Percentiles rank a stretch among this genome's conserved stretches.
Evolutionary conservation across 2,113 vertebrate genomes (phyloP).

Genomic region (Lagenorhynchus albirostris): DNA sequence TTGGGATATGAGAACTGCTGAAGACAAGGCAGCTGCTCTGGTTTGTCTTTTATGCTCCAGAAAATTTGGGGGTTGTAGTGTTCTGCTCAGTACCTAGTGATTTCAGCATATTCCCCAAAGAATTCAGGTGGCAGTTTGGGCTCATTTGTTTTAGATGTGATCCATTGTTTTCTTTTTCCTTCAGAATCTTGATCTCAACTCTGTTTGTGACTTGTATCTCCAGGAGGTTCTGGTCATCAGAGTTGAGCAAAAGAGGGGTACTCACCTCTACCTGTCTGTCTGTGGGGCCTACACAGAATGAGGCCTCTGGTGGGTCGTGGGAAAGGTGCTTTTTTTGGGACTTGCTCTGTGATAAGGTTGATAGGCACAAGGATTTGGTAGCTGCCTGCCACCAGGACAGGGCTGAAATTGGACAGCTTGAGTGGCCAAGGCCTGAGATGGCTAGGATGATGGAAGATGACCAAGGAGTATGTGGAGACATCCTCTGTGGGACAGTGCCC

Average conservation of each 20-base stretch:
- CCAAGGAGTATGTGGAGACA: not conserved
- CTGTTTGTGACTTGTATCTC: not conserved
- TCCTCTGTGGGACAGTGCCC: not conserved
- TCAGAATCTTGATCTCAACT: not conserved
- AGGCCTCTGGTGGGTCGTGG: not conserved
- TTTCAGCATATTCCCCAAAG: not conserved
- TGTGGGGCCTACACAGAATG: not conserved
- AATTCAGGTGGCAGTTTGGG: not conserved
- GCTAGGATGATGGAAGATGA: not conserved
- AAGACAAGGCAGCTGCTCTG: not conserved
- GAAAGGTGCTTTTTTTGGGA: not conserved
- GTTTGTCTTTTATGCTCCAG: not conserved
- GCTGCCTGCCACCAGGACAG: not conserved
- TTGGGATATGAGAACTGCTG: not conserved
- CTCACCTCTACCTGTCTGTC: not conserved
- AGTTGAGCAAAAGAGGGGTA: not conserved
- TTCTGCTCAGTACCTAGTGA: not conserved
- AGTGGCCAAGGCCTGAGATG: not conserved
- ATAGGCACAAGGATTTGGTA: not conserved
- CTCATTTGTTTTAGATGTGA: not conserved
- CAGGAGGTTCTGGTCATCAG: not conserved
- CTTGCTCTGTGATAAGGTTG: not conserved
- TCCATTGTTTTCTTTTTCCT: slow-evolving; percentile 10
- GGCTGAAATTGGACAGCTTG: not conserved
- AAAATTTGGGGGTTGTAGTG: not conserved